phyloP scores from a whole-genome alignment of 1,140 invertebrate species.

The Drosophila dunni region DNA sequence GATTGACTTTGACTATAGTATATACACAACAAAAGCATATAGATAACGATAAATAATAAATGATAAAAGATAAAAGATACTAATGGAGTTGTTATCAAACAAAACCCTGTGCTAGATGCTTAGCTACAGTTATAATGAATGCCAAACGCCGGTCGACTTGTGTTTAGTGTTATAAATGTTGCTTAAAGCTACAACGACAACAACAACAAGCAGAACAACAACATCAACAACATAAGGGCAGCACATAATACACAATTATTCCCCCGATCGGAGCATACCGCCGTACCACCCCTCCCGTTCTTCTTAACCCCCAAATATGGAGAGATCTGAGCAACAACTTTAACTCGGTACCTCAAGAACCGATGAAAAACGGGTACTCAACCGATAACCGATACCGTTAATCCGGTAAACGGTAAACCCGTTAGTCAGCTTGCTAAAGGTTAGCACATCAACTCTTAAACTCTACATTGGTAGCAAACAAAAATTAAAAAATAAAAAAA shows the following conservation, averaged over 20 bases:
- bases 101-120: neutral
- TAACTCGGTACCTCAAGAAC: slow-evolving; percentile 44
- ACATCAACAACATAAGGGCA: slow-evolving; percentile 27
- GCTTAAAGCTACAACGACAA: slow-evolving; percentile 26
- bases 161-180: slow-evolving; percentile 57
- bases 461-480: slow-evolving; percentile 69
- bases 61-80: slow-evolving; percentile 12
- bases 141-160: slow-evolving; percentile 57
- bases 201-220: slow-evolving; percentile 25
- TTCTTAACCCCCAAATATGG: slow-evolving; percentile 37
- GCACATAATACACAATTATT: slow-evolving; percentile 52
- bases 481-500: slow-evolving; percentile 15
- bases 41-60: slow-evolving; percentile 33
- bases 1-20: slow-evolving; percentile 53
- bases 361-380: slow-evolving; percentile 31
- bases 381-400: slow-evolving; percentile 56
- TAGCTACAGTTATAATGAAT: slow-evolving; percentile 36
- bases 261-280: slow-evolving; percentile 51
- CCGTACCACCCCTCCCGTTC: slow-evolving; percentile 26
- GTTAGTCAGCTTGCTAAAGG: slow-evolving; percentile 79
- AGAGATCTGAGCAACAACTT: slow-evolving; percentile 61
- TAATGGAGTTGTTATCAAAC: slow-evolving; percentile 23
- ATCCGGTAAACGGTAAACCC: slow-evolving; percentile 70
- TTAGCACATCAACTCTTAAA: slow-evolving; percentile 73
- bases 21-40: slow-evolving; percentile 34